Base-by-base conservation (phyloP, 2,113 vertebrate species). In the Nymphicus hollandicus region DNA sequence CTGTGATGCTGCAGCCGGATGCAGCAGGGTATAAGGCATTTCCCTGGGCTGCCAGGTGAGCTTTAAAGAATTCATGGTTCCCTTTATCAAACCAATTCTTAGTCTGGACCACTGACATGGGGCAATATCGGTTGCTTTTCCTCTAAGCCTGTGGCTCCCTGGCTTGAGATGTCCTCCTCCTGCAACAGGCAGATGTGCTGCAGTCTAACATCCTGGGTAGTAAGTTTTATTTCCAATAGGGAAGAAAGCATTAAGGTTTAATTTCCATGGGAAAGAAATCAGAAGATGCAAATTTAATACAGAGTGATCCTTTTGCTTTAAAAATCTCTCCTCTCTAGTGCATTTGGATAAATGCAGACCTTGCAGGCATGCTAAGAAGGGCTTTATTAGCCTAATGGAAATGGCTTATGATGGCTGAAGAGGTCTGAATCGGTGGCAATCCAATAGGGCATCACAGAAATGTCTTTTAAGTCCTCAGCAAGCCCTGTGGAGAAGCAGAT, bases 261-360 rank as follows among this genome's bases (percentile, higher is more conserved):
- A 56, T 39, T 18, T 70, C n/a, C 17, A 31, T 3, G 7, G 28
- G 41, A 47, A 33, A 53, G 31, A 77, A 86, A 74, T 46, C 28
- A 9, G 31, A 53, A 83, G 17, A 52, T 47, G 49, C 11, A 49
- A 72, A 73, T 70, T 9, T 63, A 52, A 80, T 22, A 63, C 2
- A 2, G 22, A 68, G 33, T 0, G 0, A 84, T 66, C 4, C 7
- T 46, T 86, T 73, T 0, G 2, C 27, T 81, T 65, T 33, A 58
- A 46, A 81, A 70, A 37, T 46, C 22, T 71, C 33, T 19, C 33
- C 8, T 35, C 24, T 58, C n/a, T 12, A 7, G 20, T 25, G 11
- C 13, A 7, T 53, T 53, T 49, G 35, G 65, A n/a, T 81, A 74
- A 84, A 74, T 33, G 23, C 47, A 85, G 73, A 70, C 43, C 39